Conservation (phyloP, 2,888 invertebrate genomes). For the Patella caerulea region DNA sequence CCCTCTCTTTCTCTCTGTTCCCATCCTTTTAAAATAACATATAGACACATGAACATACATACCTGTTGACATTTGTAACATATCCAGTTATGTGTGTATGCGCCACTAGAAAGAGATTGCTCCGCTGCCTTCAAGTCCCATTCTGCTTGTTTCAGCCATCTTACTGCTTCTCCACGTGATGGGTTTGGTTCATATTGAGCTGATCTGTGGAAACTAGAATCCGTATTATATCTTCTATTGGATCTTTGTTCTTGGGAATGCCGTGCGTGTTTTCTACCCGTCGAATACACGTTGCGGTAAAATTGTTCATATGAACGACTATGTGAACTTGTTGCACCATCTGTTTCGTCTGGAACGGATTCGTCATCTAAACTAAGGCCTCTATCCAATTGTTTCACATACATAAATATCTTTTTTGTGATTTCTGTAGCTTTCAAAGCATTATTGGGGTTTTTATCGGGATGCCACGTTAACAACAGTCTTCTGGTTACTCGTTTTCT, state of each 20-base stretch:
- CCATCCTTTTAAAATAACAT: no score
- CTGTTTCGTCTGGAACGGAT: background rate
- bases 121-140: constrained; percentile 19
- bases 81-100: constrained; percentile 18
- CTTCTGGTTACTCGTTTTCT: constrained; percentile 8
- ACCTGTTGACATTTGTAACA: constrained; percentile 27
- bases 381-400: background rate
- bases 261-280: constrained; percentile 8
- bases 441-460: constrained; percentile 14
- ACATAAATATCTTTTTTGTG: constrained; percentile 1
- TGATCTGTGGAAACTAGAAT: background rate
- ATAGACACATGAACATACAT: no score
- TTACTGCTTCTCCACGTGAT: constrained; percentile 17
- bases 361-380: constrained; percentile 5
- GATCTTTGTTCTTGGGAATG: background rate
- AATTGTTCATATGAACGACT: background rate
- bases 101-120: background rate
- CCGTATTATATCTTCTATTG: background rate
- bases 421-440: constrained; percentile 12
- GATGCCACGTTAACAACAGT: constrained; percentile 18
- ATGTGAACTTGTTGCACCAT: background rate
- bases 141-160: constrained; percentile 22
- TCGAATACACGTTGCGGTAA: constrained; percentile 8
- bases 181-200: constrained; percentile 2
- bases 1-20: no score